Evolutionary conservation across 2,888 invertebrate species (phyloP), one percentile per base, ranked within the genome.

Genomic region (Nematopogon swammerdamellus): DNA sequence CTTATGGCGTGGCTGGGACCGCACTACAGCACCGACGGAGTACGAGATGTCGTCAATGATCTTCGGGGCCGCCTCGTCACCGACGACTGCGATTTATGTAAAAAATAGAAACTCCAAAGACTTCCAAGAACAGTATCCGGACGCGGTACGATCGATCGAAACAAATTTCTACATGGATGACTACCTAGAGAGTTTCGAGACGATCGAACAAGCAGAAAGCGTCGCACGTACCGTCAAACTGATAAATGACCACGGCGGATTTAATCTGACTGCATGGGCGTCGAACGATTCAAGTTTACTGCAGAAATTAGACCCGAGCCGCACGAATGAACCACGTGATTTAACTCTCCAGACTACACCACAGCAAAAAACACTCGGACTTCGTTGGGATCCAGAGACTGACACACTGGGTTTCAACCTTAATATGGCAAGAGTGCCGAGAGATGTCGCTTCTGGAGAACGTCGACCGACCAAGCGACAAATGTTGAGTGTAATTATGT

Each of bases 31-130:
- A 1, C 56, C 56, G 1, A 54, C 54, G 1, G 44, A 29, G 0
- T 58, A 53, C 30, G 50, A 36, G 18, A 60, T 61, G 59, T 54
- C 56, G 2, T 55, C 52, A 0, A 48, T 60, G 51, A 50, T 59
- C 17, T 46, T 60, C 30, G 60, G 59, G 1, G 57, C 58, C 1
- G 53, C 44, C 18, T 55, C 55, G 1, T 54, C 54, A 1, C 54
- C 54, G 2, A 51, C 51, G 19, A 36, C 47, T 1, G 57, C 55
- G 1, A 46, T 59, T 5, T 58, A 53, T 47, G 52, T 61, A 1
- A 60, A 60, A 51, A 44, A 58, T 19, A 18, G 8, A n/a, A 60
- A 59, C 18, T 59, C 59, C 1, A 2, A 18, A 2, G 47, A 48
- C 20, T 56, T 51, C 16, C 8, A 43, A 16, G 19, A 43, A 1